Evolutionary conservation across 92 coral and sea anemone genomes (phyloP).

Genomic region (Umimayanthus chanpuru): DNA sequence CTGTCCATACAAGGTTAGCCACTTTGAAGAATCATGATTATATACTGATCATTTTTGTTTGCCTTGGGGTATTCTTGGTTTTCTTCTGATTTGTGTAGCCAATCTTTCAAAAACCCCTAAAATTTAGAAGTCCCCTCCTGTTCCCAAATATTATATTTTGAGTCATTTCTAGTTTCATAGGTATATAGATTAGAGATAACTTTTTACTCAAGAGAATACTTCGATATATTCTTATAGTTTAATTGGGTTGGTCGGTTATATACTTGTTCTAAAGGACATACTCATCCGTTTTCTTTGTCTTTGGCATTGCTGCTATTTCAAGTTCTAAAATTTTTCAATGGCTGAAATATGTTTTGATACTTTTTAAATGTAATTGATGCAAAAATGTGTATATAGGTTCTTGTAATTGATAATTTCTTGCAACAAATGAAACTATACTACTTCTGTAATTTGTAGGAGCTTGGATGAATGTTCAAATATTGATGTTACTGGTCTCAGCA

Average conservation of each 20-base stretch:
- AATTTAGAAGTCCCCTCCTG: neutral
- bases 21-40: neutral
- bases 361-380: neutral
- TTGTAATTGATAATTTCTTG: neutral
- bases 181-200: slow-evolving; percentile 1
- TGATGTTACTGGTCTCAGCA: slow-evolving; percentile 24
- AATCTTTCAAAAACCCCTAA: no score
- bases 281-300: slow-evolving; percentile 10
- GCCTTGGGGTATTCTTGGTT: no score
- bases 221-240: neutral
- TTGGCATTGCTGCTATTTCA: neutral
- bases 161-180: neutral
- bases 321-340: neutral
- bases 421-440: neutral
- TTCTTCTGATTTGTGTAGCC: no score
- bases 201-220: slow-evolving; percentile 5
- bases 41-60: neutral
- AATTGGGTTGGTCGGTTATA: neutral
- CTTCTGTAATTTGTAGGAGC: slow-evolving; percentile 16
- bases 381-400: neutral
- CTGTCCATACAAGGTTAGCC: slow-evolving; percentile 22
- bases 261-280: neutral
- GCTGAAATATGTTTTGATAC: no score
- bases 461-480: neutral
- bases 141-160: neutral